Conservation (phyloP, 2,888 invertebrate genomes). For the Cactoblastis cactorum region DNA sequence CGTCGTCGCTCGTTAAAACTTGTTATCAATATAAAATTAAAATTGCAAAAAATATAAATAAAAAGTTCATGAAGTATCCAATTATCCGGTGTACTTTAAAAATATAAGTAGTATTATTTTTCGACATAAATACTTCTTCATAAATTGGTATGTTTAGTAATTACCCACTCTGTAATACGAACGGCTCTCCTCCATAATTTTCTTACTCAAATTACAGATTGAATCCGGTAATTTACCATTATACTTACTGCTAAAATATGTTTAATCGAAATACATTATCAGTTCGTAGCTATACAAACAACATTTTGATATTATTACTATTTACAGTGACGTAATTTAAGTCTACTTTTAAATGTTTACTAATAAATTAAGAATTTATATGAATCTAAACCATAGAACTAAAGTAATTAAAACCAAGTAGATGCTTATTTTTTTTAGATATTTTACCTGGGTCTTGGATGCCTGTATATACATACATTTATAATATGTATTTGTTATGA, state of each 20-base stretch:
- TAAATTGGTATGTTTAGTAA: neutral
- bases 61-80: neutral
- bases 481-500: no score
- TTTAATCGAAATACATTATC: neutral
- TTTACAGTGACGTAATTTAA: neutral
- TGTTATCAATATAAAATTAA: no score
- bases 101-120: neutral
- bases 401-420: no score
- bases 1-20: no score
- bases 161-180: neutral
- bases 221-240: neutral
- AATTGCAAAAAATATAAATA: neutral
- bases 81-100: neutral
- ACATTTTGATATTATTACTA: neutral
- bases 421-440: no score
- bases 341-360: no score
- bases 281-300: neutral
- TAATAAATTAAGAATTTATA: no score
- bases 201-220: neutral
- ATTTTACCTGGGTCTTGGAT: no score
- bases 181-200: neutral
- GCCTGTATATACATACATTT: no score
- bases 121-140: neutral
- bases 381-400: no score
- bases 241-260: neutral